These are phyloP conservation scores for Aradus depressus DNA, from an alignment of 2,888 invertebrate species.

Conservation along the genomic window DNA sequence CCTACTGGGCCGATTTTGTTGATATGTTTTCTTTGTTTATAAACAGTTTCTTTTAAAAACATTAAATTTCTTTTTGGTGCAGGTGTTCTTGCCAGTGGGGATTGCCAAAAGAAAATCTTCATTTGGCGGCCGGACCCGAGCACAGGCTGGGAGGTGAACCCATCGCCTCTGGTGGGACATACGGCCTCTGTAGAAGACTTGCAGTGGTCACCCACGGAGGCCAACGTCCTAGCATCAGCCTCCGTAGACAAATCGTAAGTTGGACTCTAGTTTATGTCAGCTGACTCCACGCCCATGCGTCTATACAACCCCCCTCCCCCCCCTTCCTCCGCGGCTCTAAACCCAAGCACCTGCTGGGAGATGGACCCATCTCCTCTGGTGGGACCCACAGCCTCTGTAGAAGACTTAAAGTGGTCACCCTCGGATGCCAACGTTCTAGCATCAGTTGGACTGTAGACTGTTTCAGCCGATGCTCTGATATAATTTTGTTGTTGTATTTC, in stretches of 20 bases:
- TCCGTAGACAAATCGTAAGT: constrained; percentile 66
- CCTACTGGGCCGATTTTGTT: too few species aligned
- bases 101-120: constrained; percentile 85
- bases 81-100: constrained; percentile 82
- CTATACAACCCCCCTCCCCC: too few species aligned
- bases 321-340: too few species aligned
- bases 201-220: constrained; percentile 97
- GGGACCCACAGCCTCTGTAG: constrained; percentile 80
- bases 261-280: too few species aligned
- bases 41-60: too few species aligned
- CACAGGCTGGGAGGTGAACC: constrained; percentile 73
- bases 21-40: too few species aligned
- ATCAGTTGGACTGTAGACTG: too few species aligned
- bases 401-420: constrained; percentile 98
- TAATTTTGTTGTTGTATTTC: constrained; percentile 12
- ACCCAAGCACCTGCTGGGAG: too few species aligned
- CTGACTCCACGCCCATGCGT: too few species aligned
- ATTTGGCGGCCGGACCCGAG: constrained; percentile 78
- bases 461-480: constrained; percentile 15
- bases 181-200: constrained; percentile 86
- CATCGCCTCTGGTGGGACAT: constrained; percentile 77
- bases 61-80: constrained; percentile 1
- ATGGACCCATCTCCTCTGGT: too few species aligned
- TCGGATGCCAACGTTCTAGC: constrained; percentile 80
- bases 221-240: constrained; percentile 73